Evolutionary conservation across 2,888 invertebrate genomes (phyloP), one percentile per base, ranked within the genome.

Genomic region (Lepidocyrtinus sp.): DNA sequence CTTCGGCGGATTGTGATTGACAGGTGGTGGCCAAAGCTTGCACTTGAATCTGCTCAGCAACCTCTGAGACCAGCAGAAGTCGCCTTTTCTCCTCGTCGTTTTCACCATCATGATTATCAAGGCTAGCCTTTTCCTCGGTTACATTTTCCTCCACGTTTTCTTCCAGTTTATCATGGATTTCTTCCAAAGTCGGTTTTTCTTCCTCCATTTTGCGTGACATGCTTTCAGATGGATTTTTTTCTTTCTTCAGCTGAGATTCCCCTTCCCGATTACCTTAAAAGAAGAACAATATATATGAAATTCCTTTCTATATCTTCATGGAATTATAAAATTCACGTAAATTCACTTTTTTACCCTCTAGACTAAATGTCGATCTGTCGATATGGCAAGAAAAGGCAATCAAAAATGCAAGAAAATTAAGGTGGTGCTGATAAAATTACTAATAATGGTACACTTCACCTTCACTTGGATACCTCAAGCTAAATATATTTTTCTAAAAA

Each of bases 171-270:
- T 50, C 50, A 7, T n/a, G 50, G n/a, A 50, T n/a, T 26, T 50
- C 71, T 64, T 27, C 63, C 46, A 46, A 62, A 45, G 45, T 72
- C 63, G 50, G 50, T 50, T 50, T 17, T 50, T 36, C 50, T 3
- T 21, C 69, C 15, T 63, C 75, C 21, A 22, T 67, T 65, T 50
- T 80, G 24, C 80, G 80, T 80, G 80, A 80, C 80, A 80, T 75
- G 80, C 62, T 80, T 80, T 67, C 50, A 61, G 80, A 80, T 80
- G 75, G 61, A 73, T 70, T 80, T 68, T 74, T 79, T 70, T 46
- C 36, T 17, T 26, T 12, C 25, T 45, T 26, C 64, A 50, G 19
- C 59, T 74, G 74, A 74, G 65, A 65, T 74, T 62, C 45, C 17
- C 59, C 24, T 24, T 65, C 21, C 36, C 9, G 22, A 36, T 50